Percentiles rank a stretch among this genome's conserved stretches.
phyloP scores from a whole-genome alignment of 2,888 invertebrate species.

The Scrobipalpa costella region DNA sequence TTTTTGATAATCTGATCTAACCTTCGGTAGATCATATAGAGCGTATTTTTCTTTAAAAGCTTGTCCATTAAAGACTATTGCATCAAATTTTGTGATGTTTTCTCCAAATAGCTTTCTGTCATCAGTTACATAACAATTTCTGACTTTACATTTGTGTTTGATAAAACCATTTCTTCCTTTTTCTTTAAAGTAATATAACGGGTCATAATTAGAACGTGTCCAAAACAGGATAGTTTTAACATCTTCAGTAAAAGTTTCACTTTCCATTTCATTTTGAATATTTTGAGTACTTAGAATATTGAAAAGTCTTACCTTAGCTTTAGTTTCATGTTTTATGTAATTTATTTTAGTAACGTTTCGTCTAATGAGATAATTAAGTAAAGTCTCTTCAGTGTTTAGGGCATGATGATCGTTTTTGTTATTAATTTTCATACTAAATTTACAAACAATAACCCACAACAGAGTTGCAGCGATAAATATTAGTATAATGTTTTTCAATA shows the following conservation, averaged over 20 bases:
- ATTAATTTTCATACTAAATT: too few species aligned
- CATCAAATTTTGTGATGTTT: slow-evolving; percentile 58
- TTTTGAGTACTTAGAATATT: neutral
- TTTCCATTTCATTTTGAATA: neutral
- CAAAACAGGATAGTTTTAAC: slow-evolving; percentile 25
- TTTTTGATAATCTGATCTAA: slow-evolving; percentile 58
- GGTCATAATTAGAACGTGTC: neutral
- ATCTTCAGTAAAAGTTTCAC: neutral
- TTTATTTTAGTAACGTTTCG: too few species aligned
- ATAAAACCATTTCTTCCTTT: slow-evolving; percentile 58
- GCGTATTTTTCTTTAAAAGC: slow-evolving; percentile 47
- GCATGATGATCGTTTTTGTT: too few species aligned
- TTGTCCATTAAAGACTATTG: slow-evolving; percentile 64
- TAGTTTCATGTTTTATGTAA: too few species aligned
- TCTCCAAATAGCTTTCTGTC: slow-evolving; percentile 51
- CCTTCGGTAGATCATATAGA: slow-evolving; percentile 44
- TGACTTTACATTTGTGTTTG: slow-evolving; percentile 56
- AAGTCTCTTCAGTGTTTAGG: too few species aligned
- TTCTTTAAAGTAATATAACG: neutral
- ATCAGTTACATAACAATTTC: slow-evolving; percentile 62
- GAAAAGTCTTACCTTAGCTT: neutral
- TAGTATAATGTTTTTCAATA: too few species aligned
- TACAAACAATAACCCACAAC: too few species aligned
- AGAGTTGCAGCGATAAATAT: too few species aligned
- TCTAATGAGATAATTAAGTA: too few species aligned